Conservation (phyloP, 2,113 vertebrate genomes). For the cat (Felis catus) region DNA sequence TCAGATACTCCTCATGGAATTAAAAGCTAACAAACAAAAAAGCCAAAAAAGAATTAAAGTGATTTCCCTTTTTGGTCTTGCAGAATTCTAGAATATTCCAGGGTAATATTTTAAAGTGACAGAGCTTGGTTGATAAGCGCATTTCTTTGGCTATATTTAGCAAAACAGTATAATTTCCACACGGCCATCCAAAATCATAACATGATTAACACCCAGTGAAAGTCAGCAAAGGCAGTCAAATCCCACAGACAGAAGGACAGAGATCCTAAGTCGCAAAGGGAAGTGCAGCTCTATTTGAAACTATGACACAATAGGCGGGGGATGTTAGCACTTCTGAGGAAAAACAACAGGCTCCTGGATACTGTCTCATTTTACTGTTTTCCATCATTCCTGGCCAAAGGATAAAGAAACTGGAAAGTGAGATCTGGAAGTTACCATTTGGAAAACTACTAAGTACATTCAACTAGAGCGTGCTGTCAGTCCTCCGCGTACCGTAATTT, state of each 20-base stretch:
- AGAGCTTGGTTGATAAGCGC: neutral
- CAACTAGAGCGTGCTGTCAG: neutral
- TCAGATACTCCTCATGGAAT: neutral
- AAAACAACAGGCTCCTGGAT: neutral
- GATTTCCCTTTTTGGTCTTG: neutral
- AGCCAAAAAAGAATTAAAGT: neutral
- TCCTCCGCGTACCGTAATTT: neutral
- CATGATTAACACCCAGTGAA: neutral
- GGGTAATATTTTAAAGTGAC: neutral
- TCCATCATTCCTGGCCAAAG: neutral
- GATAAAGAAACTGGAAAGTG: neutral
- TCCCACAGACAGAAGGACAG: neutral
- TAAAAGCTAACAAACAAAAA: conserved; percentile 1
- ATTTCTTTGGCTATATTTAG: neutral
- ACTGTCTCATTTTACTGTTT: neutral
- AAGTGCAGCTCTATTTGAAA: neutral
- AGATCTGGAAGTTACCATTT: neutral
- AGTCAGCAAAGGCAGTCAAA: neutral
- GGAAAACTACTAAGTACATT: neutral
- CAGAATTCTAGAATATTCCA: neutral
- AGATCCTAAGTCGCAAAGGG: neutral
- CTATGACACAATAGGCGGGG: neutral
- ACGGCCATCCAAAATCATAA: neutral
- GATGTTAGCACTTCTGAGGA: neutral
- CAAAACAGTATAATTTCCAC: neutral